Base-by-base conservation (phyloP, 2,888 invertebrate genomes). In the Eilema depressum region DNA sequence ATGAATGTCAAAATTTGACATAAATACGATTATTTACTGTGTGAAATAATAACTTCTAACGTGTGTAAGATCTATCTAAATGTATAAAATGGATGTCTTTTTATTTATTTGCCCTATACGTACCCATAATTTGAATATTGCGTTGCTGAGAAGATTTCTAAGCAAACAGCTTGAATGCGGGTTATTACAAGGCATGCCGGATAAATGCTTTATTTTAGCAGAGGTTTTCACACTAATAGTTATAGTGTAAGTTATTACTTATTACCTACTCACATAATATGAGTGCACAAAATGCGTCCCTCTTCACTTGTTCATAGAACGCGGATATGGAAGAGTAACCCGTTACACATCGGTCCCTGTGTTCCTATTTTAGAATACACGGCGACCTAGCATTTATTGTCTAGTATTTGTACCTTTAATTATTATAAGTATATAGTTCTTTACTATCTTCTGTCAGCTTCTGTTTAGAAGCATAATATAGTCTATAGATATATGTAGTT, bases 401-500 rank as follows among this genome's bases (percentile, higher is more conserved):
- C 53, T 66, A 67, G 62, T 68, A 68, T 63, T 66, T 66, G 60
- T 67, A 69, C 62, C 66, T 67, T 61, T 37, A 33, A 59, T 23
- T 57, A 23, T 10, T n/a, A 61, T 70, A 71, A 69, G 66, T 68
- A 74, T 65, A 66, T 68, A 67, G 33, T 30, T 69, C 26, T 66
- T 26, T 61, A 41, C 26, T 28, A 41, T 62, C 30, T 63, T 56
- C 47, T 66, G 56, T 64, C 33, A 37, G 47, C 37, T 62, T 60
- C 47, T 53, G 47, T n/a, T 26, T 25, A 8, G 65, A 56, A 41
- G 41, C 65, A 61, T 28, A 25, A 12, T 26, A 59, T 26, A 17
- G 47, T 70, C 25, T 26, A 60, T 77, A 73, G 60, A 56, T 71
- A 76, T 74, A 60, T 68, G 57, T 71, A 71, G 57, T 62, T 68